phyloP scores from a whole-genome alignment of 2,888 invertebrate genomes.

The Antheraea assamensis region DNA sequence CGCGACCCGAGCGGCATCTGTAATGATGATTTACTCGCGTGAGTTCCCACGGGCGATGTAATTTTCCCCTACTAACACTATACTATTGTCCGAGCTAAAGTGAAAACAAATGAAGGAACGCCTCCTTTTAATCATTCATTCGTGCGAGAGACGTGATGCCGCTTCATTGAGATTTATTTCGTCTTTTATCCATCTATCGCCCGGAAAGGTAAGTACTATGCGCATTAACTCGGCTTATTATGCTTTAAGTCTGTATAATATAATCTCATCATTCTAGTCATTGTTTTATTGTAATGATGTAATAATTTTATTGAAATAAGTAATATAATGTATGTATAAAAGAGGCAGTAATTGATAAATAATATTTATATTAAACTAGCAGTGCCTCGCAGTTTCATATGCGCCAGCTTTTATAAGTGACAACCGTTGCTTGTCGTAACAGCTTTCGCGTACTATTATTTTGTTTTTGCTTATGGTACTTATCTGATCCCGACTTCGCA shows the following conservation, averaged over 20 bases:
- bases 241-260: neutral
- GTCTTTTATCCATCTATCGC: conserved; percentile 57
- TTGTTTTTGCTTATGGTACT: no score
- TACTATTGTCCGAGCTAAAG: conserved; percentile 67
- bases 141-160: conserved; percentile 52
- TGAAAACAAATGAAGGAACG: conserved; percentile 78
- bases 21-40: conserved; percentile 77
- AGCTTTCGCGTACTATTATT: no score
- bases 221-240: neutral
- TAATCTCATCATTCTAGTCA: neutral
- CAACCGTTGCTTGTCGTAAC: no score
- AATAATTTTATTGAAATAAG: no score
- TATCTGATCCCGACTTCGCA: no score
- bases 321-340: no score
- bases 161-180: conserved; percentile 74
- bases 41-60: conserved; percentile 72
- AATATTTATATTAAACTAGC: no score
- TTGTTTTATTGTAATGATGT: neutral
- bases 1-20: conserved; percentile 41
- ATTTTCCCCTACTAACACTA: conserved; percentile 71
- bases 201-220: neutral
- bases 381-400: no score
- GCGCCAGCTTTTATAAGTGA: no score
- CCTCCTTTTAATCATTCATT: conserved; percentile 78
- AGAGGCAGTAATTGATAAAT: no score